These are phyloP conservation scores for Limnothrissa miodon DNA, from an alignment of 2,113 vertebrate genomes.

Conservation along the genomic window DNA sequence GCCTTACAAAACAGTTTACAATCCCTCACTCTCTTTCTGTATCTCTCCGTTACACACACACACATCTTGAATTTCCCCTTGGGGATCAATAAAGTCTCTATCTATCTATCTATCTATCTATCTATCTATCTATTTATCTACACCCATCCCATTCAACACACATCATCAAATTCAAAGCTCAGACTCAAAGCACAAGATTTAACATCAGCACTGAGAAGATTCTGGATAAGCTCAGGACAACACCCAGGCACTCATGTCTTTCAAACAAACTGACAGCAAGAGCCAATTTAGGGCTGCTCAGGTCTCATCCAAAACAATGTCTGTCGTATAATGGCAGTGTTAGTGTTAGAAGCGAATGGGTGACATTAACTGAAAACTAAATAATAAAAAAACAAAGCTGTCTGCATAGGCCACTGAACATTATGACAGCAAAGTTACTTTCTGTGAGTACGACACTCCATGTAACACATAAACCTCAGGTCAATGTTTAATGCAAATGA, in stretches of 20 bases:
- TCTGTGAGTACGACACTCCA: no score
- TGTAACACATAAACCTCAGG: no score
- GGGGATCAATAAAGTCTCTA: no score
- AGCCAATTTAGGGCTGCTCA: not conserved
- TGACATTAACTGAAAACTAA: not conserved
- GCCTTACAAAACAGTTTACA: not conserved
- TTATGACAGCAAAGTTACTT: no score
- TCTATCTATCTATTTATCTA: no score
- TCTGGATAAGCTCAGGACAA: not conserved
- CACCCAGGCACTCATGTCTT: not conserved
- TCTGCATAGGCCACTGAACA: no score
- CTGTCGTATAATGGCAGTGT: not conserved
- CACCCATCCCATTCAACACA: not conserved
- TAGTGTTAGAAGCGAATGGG: not conserved
- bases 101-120: no score
- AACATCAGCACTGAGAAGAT: not conserved
- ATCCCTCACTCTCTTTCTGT: no score
- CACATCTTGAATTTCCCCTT: no score
- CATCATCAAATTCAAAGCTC: not conserved
- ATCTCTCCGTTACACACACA: not conserved
- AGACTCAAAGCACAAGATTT: not conserved
- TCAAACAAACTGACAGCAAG: not conserved
- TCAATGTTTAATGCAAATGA: no score
- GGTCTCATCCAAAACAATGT: not conserved
- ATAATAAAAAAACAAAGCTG: not conserved